phyloP scores from a whole-genome alignment of 2,888 invertebrate genomes.

The Microdon myrmicae region DNA sequence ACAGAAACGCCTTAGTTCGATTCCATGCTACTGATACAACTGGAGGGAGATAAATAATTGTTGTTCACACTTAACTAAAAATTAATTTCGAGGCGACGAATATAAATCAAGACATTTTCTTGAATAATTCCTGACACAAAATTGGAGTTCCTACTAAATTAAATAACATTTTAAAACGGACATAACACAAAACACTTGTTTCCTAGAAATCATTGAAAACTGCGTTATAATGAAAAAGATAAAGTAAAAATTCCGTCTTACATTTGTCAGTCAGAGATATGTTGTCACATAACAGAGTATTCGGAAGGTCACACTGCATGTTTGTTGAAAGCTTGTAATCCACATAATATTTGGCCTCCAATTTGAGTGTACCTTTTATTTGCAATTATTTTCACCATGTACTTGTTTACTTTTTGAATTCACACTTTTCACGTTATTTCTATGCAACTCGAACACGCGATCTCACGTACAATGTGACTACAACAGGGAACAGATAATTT shows the following conservation, averaged over 20 bases:
- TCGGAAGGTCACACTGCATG: conserved; percentile 59
- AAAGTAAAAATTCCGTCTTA: conserved; percentile 44
- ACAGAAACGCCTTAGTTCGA: too few species aligned
- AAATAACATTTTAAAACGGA: too few species aligned
- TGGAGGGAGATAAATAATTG: too few species aligned
- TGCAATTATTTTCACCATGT: conserved; percentile 15
- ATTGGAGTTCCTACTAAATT: too few species aligned
- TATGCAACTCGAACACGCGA: conserved; percentile 2
- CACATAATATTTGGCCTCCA: conserved; percentile 55
- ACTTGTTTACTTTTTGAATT: background rate
- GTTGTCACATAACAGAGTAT: conserved; percentile 56
- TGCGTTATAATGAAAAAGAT: too few species aligned
- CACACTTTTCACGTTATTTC: background rate
- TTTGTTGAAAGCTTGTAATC: conserved; percentile 46
- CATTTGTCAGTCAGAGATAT: conserved; percentile 58
- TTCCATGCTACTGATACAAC: too few species aligned
- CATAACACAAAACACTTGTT: too few species aligned
- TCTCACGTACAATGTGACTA: background rate
- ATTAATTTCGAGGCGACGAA: too few species aligned
- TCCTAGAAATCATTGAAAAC: too few species aligned
- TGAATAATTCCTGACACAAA: too few species aligned
- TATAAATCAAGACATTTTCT: too few species aligned
- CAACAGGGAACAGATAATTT: conserved; percentile 4
- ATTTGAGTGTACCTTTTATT: conserved; percentile 21
- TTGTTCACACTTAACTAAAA: too few species aligned